Percentiles rank a stretch among this genome's conserved stretches.
Conservation (phyloP, 92 coral and sea anemone genomes). For the Galaxea fascicularis region DNA sequence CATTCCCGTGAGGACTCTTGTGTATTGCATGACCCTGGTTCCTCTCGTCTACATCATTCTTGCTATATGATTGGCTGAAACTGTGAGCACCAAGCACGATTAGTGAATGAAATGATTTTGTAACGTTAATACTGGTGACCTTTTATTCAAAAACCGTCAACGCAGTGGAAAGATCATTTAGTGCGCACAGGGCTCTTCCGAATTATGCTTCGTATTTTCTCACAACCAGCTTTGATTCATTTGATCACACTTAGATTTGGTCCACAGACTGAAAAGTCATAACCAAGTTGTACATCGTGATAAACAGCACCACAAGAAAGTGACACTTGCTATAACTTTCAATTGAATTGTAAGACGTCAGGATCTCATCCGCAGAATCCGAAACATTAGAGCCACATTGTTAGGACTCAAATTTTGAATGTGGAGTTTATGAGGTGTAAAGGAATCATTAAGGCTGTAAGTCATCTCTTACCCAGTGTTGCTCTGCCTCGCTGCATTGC, state of each 20-base stretch:
- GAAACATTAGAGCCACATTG: too few relatives aligned
- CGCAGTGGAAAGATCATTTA: too few relatives aligned
- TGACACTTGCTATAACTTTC: neutral
- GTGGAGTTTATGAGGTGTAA: neutral
- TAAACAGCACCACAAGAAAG: too few relatives aligned
- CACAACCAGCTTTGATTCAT: too few relatives aligned
- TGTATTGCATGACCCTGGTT: constrained; percentile 61
- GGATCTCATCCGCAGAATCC: neutral
- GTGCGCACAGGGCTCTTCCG: too few relatives aligned
- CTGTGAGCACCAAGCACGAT: constrained; percentile 23
- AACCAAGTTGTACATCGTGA: too few relatives aligned
- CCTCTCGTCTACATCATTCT: constrained; percentile 83
- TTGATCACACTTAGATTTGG: too few relatives aligned
- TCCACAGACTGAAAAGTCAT: too few relatives aligned
- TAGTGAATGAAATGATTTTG: too few relatives aligned
- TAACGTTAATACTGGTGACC: too few relatives aligned
- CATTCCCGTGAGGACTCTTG: constrained; percentile 74
- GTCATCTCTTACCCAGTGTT: constrained; percentile 80
- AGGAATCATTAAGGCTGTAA: neutral
- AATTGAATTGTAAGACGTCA: neutral
- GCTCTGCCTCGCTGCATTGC: constrained; percentile 94
- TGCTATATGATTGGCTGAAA: constrained; percentile 92
- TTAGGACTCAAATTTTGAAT: neutral
- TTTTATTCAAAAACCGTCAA: too few relatives aligned
- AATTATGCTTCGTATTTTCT: too few relatives aligned